phyloP scores from a whole-genome alignment of 2,113 vertebrate species.

The Plecotus auritus region DNA sequence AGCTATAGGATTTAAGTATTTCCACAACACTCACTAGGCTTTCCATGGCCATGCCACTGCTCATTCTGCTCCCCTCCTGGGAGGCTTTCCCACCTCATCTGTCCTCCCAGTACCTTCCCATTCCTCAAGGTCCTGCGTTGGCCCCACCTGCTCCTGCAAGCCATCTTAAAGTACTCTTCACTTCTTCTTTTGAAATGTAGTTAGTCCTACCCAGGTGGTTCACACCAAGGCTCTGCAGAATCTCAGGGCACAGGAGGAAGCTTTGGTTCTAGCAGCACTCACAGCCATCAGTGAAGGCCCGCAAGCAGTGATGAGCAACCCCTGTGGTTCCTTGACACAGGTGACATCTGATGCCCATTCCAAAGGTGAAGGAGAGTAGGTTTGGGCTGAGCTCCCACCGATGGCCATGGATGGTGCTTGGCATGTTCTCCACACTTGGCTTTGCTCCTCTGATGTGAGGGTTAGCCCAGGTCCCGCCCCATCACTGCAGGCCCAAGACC shows the following conservation, averaged over 20 bases:
- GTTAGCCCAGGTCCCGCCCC: not conserved
- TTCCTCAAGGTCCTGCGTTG: not conserved
- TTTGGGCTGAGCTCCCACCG: not conserved
- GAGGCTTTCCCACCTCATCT: not conserved
- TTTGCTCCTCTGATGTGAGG: not conserved
- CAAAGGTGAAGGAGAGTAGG: not conserved
- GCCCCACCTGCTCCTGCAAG: not conserved
- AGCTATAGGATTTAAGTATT: not conserved
- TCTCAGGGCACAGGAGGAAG: not conserved
- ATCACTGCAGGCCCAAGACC: not conserved
- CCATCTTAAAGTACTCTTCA: accelerated
- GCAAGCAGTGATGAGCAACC: accelerated
- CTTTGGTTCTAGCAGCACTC: accelerated
- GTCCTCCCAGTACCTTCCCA: too few relatives aligned
- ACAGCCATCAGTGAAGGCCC: not conserved
- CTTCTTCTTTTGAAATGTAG: not conserved
- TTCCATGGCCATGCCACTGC: not conserved
- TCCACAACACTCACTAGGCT: not conserved
- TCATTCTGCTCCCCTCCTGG: not conserved
- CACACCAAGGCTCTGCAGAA: not conserved
- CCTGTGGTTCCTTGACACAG: accelerated
- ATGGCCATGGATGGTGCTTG: not conserved
- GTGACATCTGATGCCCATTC: not conserved
- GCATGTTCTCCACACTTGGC: not conserved
- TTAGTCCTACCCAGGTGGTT: not conserved